phyloP scores from a whole-genome alignment of 2,797 vertebrate species.

The Ptychobarbus kaznakovi region DNA sequence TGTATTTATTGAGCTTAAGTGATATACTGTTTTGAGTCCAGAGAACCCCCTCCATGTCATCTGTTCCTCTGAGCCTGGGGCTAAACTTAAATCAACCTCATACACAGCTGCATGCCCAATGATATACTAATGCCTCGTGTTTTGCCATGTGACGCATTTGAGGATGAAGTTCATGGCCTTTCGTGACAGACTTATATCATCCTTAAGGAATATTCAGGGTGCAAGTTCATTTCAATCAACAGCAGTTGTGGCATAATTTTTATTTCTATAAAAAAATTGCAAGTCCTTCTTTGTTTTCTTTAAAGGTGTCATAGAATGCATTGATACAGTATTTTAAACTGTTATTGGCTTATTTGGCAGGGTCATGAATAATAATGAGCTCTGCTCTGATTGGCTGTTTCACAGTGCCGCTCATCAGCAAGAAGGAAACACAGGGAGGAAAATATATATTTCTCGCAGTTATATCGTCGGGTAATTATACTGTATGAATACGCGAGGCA shows the following conservation, averaged over 20 bases:
- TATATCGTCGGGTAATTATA: too few relatives aligned
- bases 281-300: neutral
- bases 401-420: too few relatives aligned
- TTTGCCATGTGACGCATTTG: neutral
- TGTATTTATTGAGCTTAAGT: conserved; percentile 61
- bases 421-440: too few relatives aligned
- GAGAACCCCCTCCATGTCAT: conserved; percentile 54
- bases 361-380: too few relatives aligned
- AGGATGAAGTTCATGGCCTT: conserved; percentile 20
- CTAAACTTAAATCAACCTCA: conserved; percentile 31
- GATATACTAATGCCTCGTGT: conserved; percentile 11
- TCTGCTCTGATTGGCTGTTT: too few relatives aligned
- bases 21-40: conserved; percentile 59
- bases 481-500: too few relatives aligned
- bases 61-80: conserved; percentile 63
- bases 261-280: neutral
- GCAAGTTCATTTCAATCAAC: neutral
- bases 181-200: conserved; percentile 7
- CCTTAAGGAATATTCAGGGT: neutral
- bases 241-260: neutral
- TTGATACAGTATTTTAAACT: too few relatives aligned
- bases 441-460: too few relatives aligned
- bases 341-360: too few relatives aligned
- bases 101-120: conserved; percentile 54
- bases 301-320: neutral